These are phyloP conservation scores for Daboia siamensis DNA, from an alignment of 2,113 vertebrate genomes.

Conservation along the genomic window DNA sequence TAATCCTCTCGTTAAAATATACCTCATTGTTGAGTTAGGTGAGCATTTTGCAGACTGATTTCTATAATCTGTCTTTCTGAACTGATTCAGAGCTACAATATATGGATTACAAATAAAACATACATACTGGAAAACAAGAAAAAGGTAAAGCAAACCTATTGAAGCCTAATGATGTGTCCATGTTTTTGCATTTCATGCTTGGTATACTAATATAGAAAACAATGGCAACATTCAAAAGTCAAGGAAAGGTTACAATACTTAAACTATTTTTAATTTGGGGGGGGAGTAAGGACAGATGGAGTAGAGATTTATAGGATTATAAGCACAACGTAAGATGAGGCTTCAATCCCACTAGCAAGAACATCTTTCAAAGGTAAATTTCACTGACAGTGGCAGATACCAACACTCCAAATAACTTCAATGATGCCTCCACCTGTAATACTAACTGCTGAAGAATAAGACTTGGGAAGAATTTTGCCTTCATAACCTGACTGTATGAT, in stretches of 20 bases:
- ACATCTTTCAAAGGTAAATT: neutral
- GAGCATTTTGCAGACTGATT: neutral
- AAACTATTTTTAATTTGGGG: neutral
- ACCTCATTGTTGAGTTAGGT: neutral
- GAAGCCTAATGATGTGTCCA: neutral
- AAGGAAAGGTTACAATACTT: neutral
- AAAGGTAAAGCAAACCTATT: neutral
- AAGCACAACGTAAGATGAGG: neutral
- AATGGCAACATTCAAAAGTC: neutral
- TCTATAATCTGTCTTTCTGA: neutral
- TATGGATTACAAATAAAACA: neutral
- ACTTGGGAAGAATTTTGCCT: neutral
- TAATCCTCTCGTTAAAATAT: neutral
- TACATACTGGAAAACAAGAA: neutral
- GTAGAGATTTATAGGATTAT: neutral
- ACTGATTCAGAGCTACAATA: neutral
- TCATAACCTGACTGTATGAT: neutral
- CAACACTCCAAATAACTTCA: neutral
- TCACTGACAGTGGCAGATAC: neutral
- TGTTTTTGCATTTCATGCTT: neutral
- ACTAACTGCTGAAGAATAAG: neutral
- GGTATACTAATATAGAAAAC: neutral
- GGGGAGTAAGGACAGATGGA: too few species aligned
- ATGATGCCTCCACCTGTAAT: neutral
- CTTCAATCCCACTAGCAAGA: neutral